phyloP scores from a whole-genome alignment of 2,797 vertebrate species.

The Phrynocephalus forsythii region DNA sequence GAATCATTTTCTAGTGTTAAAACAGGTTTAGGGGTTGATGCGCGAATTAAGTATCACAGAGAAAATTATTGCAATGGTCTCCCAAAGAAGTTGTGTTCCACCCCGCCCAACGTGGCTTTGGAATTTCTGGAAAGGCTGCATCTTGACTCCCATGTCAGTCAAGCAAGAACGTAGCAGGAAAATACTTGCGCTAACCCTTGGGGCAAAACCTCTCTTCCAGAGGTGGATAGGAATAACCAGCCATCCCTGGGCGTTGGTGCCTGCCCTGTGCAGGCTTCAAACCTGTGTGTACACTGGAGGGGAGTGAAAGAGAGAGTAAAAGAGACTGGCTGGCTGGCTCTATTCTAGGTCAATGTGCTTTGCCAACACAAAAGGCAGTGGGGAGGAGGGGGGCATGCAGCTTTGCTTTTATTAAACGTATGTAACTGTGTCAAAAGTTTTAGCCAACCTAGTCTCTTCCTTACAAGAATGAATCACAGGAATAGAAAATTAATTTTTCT shows the following conservation, averaged over 20 bases:
- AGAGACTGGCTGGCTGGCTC: background rate
- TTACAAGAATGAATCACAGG: background rate
- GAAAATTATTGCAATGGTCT: too few relatives aligned
- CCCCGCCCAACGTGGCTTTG: too few relatives aligned
- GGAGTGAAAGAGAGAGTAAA: too few relatives aligned
- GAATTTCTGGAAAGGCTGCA: too few relatives aligned
- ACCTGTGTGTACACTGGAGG: background rate
- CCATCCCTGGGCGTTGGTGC: too few relatives aligned
- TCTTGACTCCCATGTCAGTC: background rate
- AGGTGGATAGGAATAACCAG: background rate
- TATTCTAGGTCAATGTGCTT: background rate
- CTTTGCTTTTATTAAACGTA: background rate
- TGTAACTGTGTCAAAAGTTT: constrained; percentile 4
- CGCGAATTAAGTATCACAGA: too few relatives aligned
- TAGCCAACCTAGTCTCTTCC: constrained; percentile 15
- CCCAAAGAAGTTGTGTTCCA: too few relatives aligned
- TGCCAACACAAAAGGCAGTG: background rate
- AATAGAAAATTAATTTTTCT: accelerated
- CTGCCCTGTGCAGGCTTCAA: background rate
- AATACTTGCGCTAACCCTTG: background rate
- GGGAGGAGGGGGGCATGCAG: background rate
- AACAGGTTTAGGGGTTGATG: too few relatives aligned
- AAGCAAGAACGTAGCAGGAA: background rate
- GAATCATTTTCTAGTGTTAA: too few relatives aligned
- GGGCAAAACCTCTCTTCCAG: background rate